Evolutionary conservation across 2,113 vertebrate genomes (phyloP).

Genomic region (Dipodomys stephensi): DNA sequence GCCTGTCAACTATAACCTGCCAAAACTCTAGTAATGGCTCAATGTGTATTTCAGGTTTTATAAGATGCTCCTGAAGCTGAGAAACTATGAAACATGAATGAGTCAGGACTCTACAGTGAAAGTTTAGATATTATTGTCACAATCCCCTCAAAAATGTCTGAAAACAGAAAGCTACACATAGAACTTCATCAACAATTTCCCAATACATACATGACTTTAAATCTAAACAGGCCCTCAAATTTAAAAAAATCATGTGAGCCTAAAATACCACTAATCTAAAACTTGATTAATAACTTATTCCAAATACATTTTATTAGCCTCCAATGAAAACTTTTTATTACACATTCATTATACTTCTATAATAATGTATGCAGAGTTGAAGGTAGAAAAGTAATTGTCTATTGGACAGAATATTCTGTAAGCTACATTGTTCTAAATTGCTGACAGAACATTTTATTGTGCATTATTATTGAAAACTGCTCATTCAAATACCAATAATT

Average conservation of each 20-base stretch:
- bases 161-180: background rate
- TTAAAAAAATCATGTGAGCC: background rate
- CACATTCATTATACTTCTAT: background rate
- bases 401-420: background rate
- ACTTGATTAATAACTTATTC: background rate
- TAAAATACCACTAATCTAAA: conserved; percentile 1
- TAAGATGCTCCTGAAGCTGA: background rate
- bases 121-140: background rate
- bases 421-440: background rate
- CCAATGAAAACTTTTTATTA: background rate
- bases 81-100: background rate
- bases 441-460: background rate
- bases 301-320: background rate
- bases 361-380: background rate
- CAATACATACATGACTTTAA: background rate
- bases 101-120: background rate
- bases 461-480: background rate
- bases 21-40: background rate
- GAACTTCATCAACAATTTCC: background rate
- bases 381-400: background rate
- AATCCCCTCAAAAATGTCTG: background rate
- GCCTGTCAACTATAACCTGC: background rate
- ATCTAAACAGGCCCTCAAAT: background rate
- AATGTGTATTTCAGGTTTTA: background rate
- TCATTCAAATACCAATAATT: background rate